phyloP scores from a whole-genome alignment of 2,113 vertebrate species.

The Pelecanus crispus region DNA sequence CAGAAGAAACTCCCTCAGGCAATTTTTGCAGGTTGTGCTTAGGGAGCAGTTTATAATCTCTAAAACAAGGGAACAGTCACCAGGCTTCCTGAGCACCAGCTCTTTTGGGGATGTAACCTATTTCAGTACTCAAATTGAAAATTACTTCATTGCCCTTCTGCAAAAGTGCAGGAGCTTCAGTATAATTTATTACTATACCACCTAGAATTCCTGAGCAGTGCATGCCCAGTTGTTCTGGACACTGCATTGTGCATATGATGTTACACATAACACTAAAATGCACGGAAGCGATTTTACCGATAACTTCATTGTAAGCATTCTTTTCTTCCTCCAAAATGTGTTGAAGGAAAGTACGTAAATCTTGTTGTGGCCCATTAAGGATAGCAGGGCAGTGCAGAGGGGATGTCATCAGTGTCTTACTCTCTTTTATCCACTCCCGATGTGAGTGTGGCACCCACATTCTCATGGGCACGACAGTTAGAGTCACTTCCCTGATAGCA shows the following conservation, averaged over 20 bases:
- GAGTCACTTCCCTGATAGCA: neutral
- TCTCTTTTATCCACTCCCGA: neutral
- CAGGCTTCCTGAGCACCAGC: neutral
- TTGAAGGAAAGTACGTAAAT: neutral
- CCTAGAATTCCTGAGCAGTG: neutral
- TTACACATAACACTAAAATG: neutral
- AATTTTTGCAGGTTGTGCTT: neutral
- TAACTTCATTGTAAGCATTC: neutral
- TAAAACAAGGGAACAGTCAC: neutral
- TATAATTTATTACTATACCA: neutral
- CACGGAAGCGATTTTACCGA: neutral
- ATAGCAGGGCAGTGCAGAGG: neutral
- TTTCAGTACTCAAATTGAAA: neutral
- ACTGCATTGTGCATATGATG: neutral
- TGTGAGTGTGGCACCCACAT: accelerated
- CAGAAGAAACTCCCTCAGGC: neutral
- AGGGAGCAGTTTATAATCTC: neutral
- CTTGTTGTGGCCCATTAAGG: accelerated
- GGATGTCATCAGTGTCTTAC: neutral
- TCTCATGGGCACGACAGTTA: neutral
- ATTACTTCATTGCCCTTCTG: neutral
- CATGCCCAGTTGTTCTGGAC: neutral
- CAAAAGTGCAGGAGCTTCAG: neutral
- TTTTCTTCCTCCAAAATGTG: neutral
- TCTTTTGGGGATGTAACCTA: neutral